Evolutionary conservation across 2,113 vertebrate species (phyloP).

Genomic region (Sphaerodactylus townsendi): DNA sequence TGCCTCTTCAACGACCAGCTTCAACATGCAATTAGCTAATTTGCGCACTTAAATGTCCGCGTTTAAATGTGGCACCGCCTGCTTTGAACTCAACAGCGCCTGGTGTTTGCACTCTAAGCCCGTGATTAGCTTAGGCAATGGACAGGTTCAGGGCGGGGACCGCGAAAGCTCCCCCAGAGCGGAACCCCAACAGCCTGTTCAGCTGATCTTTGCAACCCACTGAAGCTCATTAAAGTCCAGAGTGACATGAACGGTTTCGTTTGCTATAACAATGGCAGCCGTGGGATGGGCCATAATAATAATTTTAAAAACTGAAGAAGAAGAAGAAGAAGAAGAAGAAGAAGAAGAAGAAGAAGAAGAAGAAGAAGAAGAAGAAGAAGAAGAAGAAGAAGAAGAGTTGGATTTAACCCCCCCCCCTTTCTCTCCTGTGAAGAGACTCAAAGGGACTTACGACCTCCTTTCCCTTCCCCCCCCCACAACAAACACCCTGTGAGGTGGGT

Average conservation of each 20-base stretch:
- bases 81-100: neutral
- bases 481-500: too few species aligned
- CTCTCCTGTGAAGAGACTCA: too few species aligned
- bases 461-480: too few species aligned
- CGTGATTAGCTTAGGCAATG: neutral
- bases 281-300: too few species aligned
- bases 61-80: neutral
- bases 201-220: neutral
- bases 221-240: neutral
- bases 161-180: neutral
- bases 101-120: neutral
- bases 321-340: too few species aligned
- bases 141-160: neutral
- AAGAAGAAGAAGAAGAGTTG: too few species aligned
- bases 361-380: too few species aligned
- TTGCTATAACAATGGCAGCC: neutral
- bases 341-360: too few species aligned
- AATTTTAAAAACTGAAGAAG: too few species aligned
- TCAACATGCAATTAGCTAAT: neutral
- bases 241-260: neutral
- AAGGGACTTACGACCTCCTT: too few species aligned
- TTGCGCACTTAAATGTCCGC: rapidly evolving
- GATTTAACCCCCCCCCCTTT: too few species aligned
- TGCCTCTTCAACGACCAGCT: constrained; percentile 2
- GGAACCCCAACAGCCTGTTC: neutral